A percentile compares a stretch with the other conserved stretches of the same genome.
These are phyloP conservation scores for Drosophila ambigua DNA, from an alignment of 1,140 invertebrate species.

Conservation along the genomic window DNA sequence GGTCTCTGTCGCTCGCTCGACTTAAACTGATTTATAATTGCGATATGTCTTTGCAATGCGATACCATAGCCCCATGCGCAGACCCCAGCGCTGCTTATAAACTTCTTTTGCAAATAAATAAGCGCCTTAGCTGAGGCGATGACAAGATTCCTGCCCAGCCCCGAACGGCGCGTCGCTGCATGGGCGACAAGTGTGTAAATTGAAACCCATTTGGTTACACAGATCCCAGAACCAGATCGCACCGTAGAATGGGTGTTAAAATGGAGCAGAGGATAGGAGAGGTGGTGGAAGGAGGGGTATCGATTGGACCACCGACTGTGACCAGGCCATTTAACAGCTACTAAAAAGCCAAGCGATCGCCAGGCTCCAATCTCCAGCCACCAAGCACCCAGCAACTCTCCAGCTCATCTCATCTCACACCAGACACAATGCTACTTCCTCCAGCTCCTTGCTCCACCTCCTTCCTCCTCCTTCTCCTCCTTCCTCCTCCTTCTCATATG, in stretches of 20 bases:
- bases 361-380: slow-evolving; percentile 10
- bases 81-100: slow-evolving; percentile 27
- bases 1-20: slow-evolving; percentile 46
- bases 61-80: slow-evolving; percentile 23
- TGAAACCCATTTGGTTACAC: slow-evolving; percentile 66
- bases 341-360: slow-evolving; percentile 67
- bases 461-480: too few species aligned
- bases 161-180: slow-evolving; percentile 15
- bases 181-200: slow-evolving; percentile 73
- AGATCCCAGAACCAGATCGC: slow-evolving; percentile 17
- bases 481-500: too few species aligned
- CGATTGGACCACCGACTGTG: slow-evolving; percentile 68
- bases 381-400: too few species aligned
- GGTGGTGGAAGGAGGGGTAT: neutral
- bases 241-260: slow-evolving; percentile 64
- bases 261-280: slow-evolving; percentile 5
- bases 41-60: slow-evolving; percentile 58
- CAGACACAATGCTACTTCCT: slow-evolving; percentile 32
- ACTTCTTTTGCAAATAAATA: slow-evolving; percentile 69
- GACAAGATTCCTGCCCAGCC: slow-evolving; percentile 41
- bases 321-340: slow-evolving; percentile 73
- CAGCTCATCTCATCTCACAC: slow-evolving; percentile 12
- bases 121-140: slow-evolving; percentile 74
- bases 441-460: too few species aligned
- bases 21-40: slow-evolving; percentile 81